phyloP scores from a whole-genome alignment of 2,888 invertebrate genomes.

The Caradrina clavipalpis region DNA sequence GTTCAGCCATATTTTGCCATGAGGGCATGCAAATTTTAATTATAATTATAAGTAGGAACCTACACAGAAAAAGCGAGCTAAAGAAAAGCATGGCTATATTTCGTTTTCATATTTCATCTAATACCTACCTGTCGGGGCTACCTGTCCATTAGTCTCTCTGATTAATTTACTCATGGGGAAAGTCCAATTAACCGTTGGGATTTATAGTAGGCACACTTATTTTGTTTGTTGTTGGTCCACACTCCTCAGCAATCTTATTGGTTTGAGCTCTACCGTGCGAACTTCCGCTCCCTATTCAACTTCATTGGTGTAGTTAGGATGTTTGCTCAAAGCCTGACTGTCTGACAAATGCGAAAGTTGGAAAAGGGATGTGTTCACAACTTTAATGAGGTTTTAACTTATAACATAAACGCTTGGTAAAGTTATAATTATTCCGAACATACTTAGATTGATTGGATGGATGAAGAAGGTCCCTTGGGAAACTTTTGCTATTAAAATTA shows the following conservation, averaged over 20 bases:
- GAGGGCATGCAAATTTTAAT: too few relatives aligned
- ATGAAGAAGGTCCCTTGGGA: not conserved
- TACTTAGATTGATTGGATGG: not conserved
- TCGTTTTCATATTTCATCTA: not conserved
- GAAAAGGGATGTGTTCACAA: slow-evolving; percentile 5
- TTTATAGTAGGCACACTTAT: slow-evolving; percentile 10
- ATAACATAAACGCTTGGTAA: slow-evolving; percentile 8
- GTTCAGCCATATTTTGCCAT: too few relatives aligned
- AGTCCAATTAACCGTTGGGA: slow-evolving; percentile 19
- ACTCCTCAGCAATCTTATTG: slow-evolving; percentile 14
- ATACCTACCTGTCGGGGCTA: not conserved
- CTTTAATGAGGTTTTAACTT: slow-evolving; percentile 35
- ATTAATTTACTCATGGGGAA: slow-evolving; percentile 15
- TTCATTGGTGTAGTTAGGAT: slow-evolving; percentile 33
- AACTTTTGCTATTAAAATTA: slow-evolving; percentile 34
- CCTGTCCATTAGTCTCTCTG: not conserved
- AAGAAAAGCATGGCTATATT: too few relatives aligned
- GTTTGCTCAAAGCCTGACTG: slow-evolving; percentile 35
- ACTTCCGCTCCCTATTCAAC: slow-evolving; percentile 31
- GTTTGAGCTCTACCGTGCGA: slow-evolving; percentile 31
- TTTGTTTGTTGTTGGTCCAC: slow-evolving; percentile 30
- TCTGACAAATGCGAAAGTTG: slow-evolving; percentile 41
- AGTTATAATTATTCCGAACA: slow-evolving; percentile 9
- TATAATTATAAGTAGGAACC: too few relatives aligned
- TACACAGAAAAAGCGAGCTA: too few relatives aligned